phyloP scores from a whole-genome alignment of 2,888 invertebrate species.

The Chamaedrilus cognettii region DNA sequence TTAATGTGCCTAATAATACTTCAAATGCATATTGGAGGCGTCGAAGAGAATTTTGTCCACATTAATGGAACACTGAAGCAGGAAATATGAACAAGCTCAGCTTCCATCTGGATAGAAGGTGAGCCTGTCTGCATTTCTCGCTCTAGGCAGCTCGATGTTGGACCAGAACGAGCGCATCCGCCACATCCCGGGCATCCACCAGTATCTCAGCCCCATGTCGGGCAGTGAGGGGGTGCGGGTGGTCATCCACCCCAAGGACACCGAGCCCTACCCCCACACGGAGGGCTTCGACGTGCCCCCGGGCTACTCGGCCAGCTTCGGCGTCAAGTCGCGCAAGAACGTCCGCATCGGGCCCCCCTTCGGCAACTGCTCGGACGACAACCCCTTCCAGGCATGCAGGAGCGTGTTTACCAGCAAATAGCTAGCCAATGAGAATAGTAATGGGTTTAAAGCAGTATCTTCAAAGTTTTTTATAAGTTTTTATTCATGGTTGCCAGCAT shows the following conservation, averaged over 20 bases:
- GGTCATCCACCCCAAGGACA: constrained; percentile 34
- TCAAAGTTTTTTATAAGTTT: too few species aligned
- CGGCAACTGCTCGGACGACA: constrained; percentile 31
- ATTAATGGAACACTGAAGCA: too few species aligned
- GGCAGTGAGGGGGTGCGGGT: constrained; percentile 35
- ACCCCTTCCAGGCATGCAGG: too few species aligned
- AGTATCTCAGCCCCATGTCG: constrained; percentile 37
- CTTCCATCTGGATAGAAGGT: too few species aligned
- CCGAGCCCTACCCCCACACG: constrained; percentile 37
- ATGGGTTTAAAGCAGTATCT: too few species aligned
- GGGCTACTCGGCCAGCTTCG: constrained; percentile 36
- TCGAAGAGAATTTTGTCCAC: too few species aligned
- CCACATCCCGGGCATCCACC: constrained; percentile 35
- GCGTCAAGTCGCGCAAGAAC: constrained; percentile 35
- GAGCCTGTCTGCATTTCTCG: not conserved
- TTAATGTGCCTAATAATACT: too few species aligned
- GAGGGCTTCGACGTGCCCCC: constrained; percentile 39
- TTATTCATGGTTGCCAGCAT: too few species aligned
- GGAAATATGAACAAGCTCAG: too few species aligned
- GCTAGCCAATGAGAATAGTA: too few species aligned
- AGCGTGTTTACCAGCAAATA: too few species aligned
- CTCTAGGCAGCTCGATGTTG: constrained; percentile 33
- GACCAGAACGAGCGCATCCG: constrained; percentile 33
- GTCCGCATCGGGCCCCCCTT: constrained; percentile 32
- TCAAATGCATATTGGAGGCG: too few species aligned